A percentile compares a stretch with the other conserved stretches of the same genome.
Conservation (phyloP, 2,113 vertebrate species). For the Peromyscus leucopus region DNA sequence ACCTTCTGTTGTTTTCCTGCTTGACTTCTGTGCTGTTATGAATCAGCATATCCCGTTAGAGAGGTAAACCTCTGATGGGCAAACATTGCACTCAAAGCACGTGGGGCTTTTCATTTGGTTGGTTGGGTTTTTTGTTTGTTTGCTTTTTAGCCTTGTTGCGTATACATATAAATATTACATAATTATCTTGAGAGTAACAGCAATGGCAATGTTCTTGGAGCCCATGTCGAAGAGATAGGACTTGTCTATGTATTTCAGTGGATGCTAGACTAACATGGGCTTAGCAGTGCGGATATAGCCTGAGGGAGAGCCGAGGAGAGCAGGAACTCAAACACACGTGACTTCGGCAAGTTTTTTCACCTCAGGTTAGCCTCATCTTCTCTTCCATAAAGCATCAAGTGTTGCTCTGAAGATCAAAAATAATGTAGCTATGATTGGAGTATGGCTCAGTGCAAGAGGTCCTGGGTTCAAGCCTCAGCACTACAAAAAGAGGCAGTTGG, state of each 20-base stretch:
- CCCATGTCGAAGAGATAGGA: neutral
- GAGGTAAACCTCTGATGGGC: neutral
- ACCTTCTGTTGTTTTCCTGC: neutral
- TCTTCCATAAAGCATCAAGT: neutral
- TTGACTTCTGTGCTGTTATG: neutral
- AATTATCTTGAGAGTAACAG: neutral
- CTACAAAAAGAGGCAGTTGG: neutral
- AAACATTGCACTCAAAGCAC: neutral
- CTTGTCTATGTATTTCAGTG: neutral
- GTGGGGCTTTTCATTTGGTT: neutral
- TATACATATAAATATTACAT: neutral
- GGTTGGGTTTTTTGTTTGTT: neutral
- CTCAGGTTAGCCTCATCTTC: neutral
- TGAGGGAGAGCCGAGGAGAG: neutral
- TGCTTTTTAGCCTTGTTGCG: neutral
- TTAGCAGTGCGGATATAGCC: neutral
- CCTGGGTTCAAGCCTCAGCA: neutral
- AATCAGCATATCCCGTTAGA: neutral
- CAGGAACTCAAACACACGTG: neutral
- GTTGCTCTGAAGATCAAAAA: conserved; percentile 20
- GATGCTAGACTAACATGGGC: neutral
- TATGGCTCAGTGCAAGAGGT: no score
- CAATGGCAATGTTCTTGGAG: neutral
- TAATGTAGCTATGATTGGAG: neutral
- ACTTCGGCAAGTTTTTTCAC: conserved; percentile 11